Percentiles rank a stretch among this genome's conserved stretches.
Evolutionary conservation across 2,888 invertebrate species (phyloP).

Genomic region (Metellina segmentata): DNA sequence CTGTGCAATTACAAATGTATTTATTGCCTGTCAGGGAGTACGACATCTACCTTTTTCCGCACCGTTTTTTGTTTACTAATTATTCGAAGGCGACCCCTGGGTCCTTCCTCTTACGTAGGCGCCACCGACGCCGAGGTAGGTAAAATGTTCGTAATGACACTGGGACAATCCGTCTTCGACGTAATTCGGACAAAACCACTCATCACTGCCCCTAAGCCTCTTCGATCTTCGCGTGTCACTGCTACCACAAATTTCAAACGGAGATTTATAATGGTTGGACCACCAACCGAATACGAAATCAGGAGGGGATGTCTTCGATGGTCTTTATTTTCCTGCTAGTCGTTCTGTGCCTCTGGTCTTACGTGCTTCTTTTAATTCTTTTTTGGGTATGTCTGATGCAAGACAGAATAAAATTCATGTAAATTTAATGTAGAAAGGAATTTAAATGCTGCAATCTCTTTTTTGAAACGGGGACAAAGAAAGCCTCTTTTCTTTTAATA

Average conservation of each 20-base stretch:
- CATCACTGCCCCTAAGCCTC: slow-evolving; percentile 65
- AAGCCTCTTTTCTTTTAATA: no score
- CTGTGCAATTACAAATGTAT: not conserved
- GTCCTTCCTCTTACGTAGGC: slow-evolving; percentile 11
- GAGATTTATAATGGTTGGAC: slow-evolving; percentile 55
- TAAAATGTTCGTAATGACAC: slow-evolving; percentile 56
- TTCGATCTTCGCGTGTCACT: slow-evolving; percentile 47
- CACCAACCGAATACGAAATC: slow-evolving; percentile 52
- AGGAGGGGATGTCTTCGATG: not conserved
- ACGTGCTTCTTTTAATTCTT: no score
- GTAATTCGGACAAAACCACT: slow-evolving; percentile 66
- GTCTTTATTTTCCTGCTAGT: no score
- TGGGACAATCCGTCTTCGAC: slow-evolving; percentile 45
- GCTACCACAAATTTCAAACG: slow-evolving; percentile 45
- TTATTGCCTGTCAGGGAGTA: not conserved
- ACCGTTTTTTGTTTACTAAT: not conserved
- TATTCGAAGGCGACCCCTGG: not conserved
- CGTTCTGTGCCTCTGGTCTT: no score
- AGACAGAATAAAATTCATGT: no score
- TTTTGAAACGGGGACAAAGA: no score
- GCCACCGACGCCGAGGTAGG: slow-evolving; percentile 46
- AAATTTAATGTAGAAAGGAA: no score
- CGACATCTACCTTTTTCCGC: not conserved
- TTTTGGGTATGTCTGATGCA: no score
- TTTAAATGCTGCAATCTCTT: no score